phyloP scores from a whole-genome alignment of 1,140 invertebrate species.

The Cotesia glomerata region DNA sequence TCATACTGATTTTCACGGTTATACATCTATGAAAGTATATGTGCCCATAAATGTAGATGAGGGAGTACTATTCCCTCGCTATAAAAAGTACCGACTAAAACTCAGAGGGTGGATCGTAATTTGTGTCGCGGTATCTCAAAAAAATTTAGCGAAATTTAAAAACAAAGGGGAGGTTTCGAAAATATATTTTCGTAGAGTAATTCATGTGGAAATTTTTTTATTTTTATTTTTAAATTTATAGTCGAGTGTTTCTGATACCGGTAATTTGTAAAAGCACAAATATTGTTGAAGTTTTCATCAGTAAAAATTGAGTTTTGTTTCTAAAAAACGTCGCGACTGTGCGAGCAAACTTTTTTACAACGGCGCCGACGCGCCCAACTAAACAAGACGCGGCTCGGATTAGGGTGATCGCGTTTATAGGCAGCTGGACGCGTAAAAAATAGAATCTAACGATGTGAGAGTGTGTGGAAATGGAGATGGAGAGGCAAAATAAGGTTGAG shows the following conservation, averaged over 20 bases:
- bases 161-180: not conserved
- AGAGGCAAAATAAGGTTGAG: not conserved
- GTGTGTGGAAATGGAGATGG: not conserved
- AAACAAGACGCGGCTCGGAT: conserved; percentile 12
- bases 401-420: conserved; percentile 4
- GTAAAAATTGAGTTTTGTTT: not conserved
- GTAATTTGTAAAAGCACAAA: not conserved
- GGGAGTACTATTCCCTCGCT: not conserved
- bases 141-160: not conserved
- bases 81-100: not conserved
- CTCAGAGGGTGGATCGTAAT: not conserved
- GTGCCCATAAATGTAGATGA: not conserved
- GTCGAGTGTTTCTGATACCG: too few species aligned
- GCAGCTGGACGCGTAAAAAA: conserved; percentile 19
- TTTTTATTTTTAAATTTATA: not conserved
- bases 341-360: conserved; percentile 17
- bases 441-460: conserved; percentile 14
- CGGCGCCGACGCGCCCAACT: conserved; percentile 16
- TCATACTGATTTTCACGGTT: not conserved
- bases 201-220: too few species aligned
- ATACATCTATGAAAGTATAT: not conserved
- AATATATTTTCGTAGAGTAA: too few species aligned
- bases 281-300: not conserved
- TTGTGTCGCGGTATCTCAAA: not conserved
- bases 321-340: not conserved